A percentile compares a stretch with the other conserved stretches of the same genome.
Conservation (phyloP, 2,888 invertebrate genomes). For the Caenorhabditis afra region DNA sequence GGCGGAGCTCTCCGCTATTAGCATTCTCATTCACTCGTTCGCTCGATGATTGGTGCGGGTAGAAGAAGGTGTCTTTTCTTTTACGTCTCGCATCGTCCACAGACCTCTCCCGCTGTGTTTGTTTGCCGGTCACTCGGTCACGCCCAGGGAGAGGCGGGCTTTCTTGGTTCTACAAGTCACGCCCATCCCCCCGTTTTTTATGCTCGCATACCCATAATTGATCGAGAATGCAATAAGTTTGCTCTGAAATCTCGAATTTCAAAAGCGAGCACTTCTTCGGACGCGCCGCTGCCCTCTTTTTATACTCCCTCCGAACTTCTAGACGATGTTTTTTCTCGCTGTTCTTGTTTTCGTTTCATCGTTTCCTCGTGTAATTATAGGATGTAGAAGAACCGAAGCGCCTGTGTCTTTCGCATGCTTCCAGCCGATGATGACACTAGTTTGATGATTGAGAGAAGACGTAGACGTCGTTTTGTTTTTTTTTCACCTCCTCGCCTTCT, state of each 20-base stretch:
- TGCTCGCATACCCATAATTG: no score
- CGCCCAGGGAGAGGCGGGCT: slow-evolving; percentile 4
- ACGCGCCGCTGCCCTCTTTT: no score
- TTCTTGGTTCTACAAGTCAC: no score
- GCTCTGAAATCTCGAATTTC: not conserved
- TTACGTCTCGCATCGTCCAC: not conserved
- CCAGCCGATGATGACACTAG: slow-evolving; percentile 4
- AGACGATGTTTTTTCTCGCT: not conserved
- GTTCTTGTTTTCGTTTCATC: slow-evolving; percentile 5
- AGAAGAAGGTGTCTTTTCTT: slow-evolving; percentile 35
- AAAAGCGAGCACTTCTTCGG: no score
- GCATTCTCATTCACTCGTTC: slow-evolving; percentile 21
- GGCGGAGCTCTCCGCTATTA: slow-evolving; percentile 38
- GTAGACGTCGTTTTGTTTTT: not conserved
- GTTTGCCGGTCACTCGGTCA: slow-evolving; percentile 47
- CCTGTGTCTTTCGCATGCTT: slow-evolving; percentile 22
- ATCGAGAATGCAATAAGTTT: no score
- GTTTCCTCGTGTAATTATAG: slow-evolving; percentile 31
- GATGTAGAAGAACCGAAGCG: slow-evolving; percentile 3
- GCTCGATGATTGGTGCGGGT: slow-evolving; percentile 26
- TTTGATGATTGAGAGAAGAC: not conserved
- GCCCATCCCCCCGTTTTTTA: no score
- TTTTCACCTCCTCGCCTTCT: not conserved
- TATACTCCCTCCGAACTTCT: not conserved
- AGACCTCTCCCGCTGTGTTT: slow-evolving; percentile 47